Base-by-base conservation (phyloP, 2,113 vertebrate genomes). In the Lathamus discolor region DNA sequence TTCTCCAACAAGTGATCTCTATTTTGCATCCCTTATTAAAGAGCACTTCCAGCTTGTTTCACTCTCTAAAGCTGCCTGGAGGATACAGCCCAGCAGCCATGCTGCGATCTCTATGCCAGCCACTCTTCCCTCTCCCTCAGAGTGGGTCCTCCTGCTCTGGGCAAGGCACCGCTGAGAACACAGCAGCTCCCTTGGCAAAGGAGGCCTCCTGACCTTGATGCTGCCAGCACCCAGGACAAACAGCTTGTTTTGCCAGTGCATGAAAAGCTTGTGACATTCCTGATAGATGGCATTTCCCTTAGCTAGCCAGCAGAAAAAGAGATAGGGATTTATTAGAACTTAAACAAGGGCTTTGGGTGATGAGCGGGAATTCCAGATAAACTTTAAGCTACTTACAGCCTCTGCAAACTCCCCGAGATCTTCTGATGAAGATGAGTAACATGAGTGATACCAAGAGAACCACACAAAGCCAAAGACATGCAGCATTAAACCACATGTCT, bases 301-400 rank as follows among this genome's bases (percentile, higher is more conserved):
- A 88, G 64, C 76, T 54, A 75, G 61, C 61, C 17, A 6, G 66
- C 66, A 94, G 82, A 81, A 77, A 79, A 74, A 61, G 73, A 96
- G 88, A 92, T 73, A 93, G 0, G 52, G 92, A 90, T 93, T 96
- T 96, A 90, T 73, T 41, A 37, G 76, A 86, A 90, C 83, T 92
- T 92, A 84, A 83, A 93, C 69, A 39, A 81, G 33, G 52, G 83
- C 95, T 96, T 90, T 90, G 88, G 76, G 83, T 48, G 73, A 92
- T 84, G 80, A 93, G 52, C 77, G 80, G 93, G 90, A 90, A 95
- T 96, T 94, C 83, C 86, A 95, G 86, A 92, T 91, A 95, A 96
- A 94, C 93, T 94, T 96, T 95, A 97, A 96, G 92, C 94, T 87
- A 96, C 86, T 96, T 96, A 96, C 39, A 90, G 77, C 80, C 49